Base-by-base conservation (phyloP, 2,888 invertebrate genomes). In the Yponomeuta cagnagella region DNA sequence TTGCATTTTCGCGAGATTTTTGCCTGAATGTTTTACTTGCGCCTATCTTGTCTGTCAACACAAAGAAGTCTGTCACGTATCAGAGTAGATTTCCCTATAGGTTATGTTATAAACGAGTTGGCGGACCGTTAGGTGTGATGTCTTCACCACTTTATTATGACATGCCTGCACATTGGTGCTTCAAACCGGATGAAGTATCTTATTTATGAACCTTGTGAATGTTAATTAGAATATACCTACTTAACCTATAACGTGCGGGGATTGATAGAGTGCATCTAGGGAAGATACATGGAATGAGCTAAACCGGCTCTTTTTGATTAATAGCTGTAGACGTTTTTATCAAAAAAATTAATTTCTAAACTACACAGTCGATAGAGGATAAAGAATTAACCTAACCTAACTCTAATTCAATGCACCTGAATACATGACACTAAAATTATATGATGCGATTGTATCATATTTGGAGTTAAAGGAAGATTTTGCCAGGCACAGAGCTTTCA, bases 171-270 rank as follows among this genome's bases (percentile, higher is more conserved):
- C 65, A 31, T 65, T 65, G 33, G 33, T 65, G 65, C 31, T 31
- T 30, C 31, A 65, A 65, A 65, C 65, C 65, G 65, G 65, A 65
- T 65, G 30, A 65, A 65, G 10, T 65, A 65, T 31, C 64, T 64
- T 30, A 64, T 65, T 65, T 23, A 31, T 12, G 6, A 10, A 12
- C 10, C 33, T 65, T 65, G 65, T 30, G 65, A 30, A 65, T 65
- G 33, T 30, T 64, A 65, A 65, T 65, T 65, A 30, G 33, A 65
- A 65, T 31, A 65, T 65, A 30, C 33, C 23, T 30, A 65, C 31
- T 65, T 65, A 30, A 65, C 52, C 52, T 58, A 58, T 58, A 15
- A 58, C 3, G 52, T 58, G 52, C 15, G 12, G 52, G 52, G 52
- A 15, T 58, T 58, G 52, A 58, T 58, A 58, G 52, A 58, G 52